Evolutionary conservation across 1,140 invertebrate species (phyloP), one percentile per base, ranked within the genome.

Genomic region (Bombus waltoni): DNA sequence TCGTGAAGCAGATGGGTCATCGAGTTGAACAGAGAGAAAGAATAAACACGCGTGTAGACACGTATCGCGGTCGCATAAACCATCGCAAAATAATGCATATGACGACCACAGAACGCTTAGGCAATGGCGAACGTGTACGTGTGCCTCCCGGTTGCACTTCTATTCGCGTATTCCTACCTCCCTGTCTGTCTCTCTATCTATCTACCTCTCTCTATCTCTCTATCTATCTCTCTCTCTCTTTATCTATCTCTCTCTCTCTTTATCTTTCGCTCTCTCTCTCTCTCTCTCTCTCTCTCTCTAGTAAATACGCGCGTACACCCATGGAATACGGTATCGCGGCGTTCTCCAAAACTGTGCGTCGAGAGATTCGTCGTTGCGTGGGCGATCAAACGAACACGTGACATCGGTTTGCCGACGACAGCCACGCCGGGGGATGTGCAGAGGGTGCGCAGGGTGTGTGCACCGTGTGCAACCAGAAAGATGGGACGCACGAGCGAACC

Each of bases 61-160:
- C 86, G 76, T 85, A 76, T 84, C 81, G 88, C 74, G 88, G 85
- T 81, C 86, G 78, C 88, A 87, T 90, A 91, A 93, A 93, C 89
- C 90, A 90, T 82, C 85, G 90, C 84, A 89, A 85, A 90, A 92
- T 94, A 93, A 93, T 93, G 88, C 91, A 86, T 92, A 87, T 92
- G 92, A 94, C 88, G 93, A 93, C 86, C 84, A 76, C 81, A 90
- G 83, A 79, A 83, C 83, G 91, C 85, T 80, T 73, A 42, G 79
- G 85, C 87, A 90, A 89, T 82, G 80, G 62, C 75, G 72, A 86
- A 86, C 79, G 90, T 82, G 89, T 84, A 77, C 86, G 88, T 87
- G 86, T 91, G 88, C 62, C 68, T 42, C 53, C 28, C 35, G 10
- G 81, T 70, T 84, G 65, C 83, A 70, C 78, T 88, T 74, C 77